Evolutionary conservation across 2,797 vertebrate species (phyloP).

Genomic region (Apodemus agrarius): DNA sequence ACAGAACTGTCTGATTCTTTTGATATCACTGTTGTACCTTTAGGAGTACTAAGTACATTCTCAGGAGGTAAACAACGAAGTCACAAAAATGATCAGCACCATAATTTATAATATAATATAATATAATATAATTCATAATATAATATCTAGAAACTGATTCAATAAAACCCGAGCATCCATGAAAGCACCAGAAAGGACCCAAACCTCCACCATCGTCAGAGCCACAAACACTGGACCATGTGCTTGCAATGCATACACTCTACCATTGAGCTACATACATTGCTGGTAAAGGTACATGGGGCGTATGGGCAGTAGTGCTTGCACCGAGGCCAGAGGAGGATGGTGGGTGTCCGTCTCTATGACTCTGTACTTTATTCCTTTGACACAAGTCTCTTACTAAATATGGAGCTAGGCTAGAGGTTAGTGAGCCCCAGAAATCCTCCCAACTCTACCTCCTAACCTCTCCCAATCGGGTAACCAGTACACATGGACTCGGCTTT

Average conservation of each 20-base stretch:
- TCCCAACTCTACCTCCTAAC: no score
- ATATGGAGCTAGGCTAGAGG: not conserved
- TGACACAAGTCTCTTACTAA: not conserved
- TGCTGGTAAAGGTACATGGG: no score
- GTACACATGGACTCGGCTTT: not conserved
- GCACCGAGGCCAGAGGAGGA: not conserved
- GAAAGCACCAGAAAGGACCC: not conserved
- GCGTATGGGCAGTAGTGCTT: no score
- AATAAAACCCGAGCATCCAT: not conserved
- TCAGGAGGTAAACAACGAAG: not conserved
- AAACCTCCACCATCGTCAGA: not conserved
- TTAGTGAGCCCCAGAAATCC: not conserved
- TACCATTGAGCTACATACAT: not conserved
- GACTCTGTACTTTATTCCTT: not conserved
- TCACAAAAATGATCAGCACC: not conserved
- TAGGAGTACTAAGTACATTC: not conserved
- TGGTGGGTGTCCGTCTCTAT: not conserved
- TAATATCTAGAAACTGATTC: not conserved
- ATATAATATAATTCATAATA: no score
- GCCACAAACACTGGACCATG: not conserved
- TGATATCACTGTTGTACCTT: not conserved
- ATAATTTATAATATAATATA: not conserved
- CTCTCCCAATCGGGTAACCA: not conserved
- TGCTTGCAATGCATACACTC: not conserved
- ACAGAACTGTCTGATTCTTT: not conserved